A percentile compares a stretch with the other conserved stretches of the same genome.
Evolutionary conservation across 2,113 vertebrate species (phyloP).

Genomic region (Atlantisia rogersi): DNA sequence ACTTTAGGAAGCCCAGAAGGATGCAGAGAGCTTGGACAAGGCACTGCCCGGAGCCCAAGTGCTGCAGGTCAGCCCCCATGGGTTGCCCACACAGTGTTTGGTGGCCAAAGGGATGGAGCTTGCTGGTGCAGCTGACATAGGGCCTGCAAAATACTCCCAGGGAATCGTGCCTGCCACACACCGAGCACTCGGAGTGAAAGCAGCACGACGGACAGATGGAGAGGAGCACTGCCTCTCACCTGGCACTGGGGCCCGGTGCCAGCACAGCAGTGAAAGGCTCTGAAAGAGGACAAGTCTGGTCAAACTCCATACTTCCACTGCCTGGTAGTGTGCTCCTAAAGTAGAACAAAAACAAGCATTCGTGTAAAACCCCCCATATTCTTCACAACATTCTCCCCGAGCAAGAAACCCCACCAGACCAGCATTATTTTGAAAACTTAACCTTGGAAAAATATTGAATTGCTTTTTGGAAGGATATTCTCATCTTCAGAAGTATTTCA

Average conservation of each 20-base stretch:
- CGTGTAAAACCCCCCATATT: not conserved
- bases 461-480: not conserved
- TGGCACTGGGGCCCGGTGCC: accelerated
- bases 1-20: accelerated
- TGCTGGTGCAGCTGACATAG: accelerated
- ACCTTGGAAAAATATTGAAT: not conserved
- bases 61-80: accelerated
- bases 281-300: not conserved
- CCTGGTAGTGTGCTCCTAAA: accelerated
- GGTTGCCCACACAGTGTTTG: not conserved
- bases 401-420: not conserved
- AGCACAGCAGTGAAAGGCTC: accelerated
- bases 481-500: not conserved
- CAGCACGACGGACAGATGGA: not conserved
- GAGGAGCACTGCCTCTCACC: accelerated
- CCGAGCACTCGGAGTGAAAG: not conserved
- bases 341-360: not conserved
- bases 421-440: not conserved
- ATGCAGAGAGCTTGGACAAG: not conserved
- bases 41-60: not conserved
- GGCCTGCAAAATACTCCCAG: not conserved
- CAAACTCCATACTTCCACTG: accelerated
- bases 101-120: not conserved
- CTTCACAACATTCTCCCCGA: not conserved
- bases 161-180: accelerated